phyloP scores from a whole-genome alignment of 2,113 vertebrate genomes.

The rat (Rattus norvegicus) region GRCr8 NC_086031.1:106756001-106756500 shows the following conservation, averaged over 20 bases:
- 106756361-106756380: neutral
- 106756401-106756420: neutral
- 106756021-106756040: neutral
- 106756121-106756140: neutral
- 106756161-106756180: neutral
- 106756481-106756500: neutral
- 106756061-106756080: neutral
- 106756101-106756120: too few relatives aligned
- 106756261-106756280: neutral
- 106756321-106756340: neutral
- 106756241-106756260: neutral
- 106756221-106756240: neutral
- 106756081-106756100: neutral
- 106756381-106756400: neutral
- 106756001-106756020: neutral
- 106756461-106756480: neutral
- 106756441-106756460: too few relatives aligned
- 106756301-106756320: neutral
- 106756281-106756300: neutral
- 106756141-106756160: neutral
- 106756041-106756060: accelerated
- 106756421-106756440: neutral
- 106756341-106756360: neutral
- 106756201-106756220: neutral
- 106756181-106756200: neutral